Conservation (phyloP, 2,888 invertebrate species). For the Plagodis pulveraria region DNA sequence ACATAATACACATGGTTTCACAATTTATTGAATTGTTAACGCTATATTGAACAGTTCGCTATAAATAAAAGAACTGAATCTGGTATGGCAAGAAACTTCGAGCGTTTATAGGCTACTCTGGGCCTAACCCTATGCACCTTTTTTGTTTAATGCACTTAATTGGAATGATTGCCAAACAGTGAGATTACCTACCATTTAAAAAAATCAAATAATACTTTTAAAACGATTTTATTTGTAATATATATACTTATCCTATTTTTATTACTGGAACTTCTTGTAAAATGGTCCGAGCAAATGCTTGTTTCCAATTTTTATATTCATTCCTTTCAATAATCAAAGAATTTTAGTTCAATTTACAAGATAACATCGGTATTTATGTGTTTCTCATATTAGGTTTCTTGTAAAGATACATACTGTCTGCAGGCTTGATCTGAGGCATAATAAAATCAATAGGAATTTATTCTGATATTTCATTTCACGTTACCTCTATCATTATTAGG, state of each 20-base stretch:
- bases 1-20: too few relatives aligned
- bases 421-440: constrained; percentile 52
- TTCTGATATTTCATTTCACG: constrained; percentile 5
- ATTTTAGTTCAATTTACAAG: neutral
- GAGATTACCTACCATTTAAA: neutral
- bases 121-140: neutral
- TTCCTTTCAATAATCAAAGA: neutral
- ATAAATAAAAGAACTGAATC: too few relatives aligned
- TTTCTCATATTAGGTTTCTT: constrained; percentile 27
- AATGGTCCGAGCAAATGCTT: too few relatives aligned
- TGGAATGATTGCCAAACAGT: neutral
- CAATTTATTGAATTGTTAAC: too few relatives aligned
- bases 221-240: too few relatives aligned
- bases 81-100: too few relatives aligned
- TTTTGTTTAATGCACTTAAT: neutral
- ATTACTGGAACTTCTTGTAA: too few relatives aligned
- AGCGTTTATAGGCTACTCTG: too few relatives aligned
- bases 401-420: constrained; percentile 30
- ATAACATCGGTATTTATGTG: constrained; percentile 9
- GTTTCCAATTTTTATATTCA: neutral
- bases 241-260: too few relatives aligned
- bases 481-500: neutral
- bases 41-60: too few relatives aligned
- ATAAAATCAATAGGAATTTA: constrained; percentile 47
- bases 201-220: too few relatives aligned